Percentiles rank a stretch among this genome's conserved stretches.
phyloP scores from a whole-genome alignment of 2,888 invertebrate species.

The Pterostichus niger region DNA sequence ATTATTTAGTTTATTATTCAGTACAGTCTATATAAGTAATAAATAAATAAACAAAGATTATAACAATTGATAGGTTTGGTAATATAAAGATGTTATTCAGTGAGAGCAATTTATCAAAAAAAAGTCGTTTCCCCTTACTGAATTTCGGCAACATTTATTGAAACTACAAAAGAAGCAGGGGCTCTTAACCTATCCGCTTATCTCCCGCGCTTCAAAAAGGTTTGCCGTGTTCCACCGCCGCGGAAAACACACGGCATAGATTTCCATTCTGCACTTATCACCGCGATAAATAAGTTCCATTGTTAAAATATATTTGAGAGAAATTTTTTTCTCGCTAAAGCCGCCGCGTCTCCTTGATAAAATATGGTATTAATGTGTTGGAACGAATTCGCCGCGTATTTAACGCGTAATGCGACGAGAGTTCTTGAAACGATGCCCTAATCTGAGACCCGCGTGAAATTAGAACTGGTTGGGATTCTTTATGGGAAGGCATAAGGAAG shows the following conservation, averaged over 20 bases:
- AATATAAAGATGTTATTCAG: constrained; percentile 22
- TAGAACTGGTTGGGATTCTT: background rate
- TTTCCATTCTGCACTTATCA: constrained; percentile 62
- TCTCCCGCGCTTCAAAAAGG: constrained; percentile 49
- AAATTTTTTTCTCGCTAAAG: constrained; percentile 20
- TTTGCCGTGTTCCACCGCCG: constrained; percentile 50
- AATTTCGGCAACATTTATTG: constrained; percentile 48
- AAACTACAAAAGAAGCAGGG: constrained; percentile 55
- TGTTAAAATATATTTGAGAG: constrained; percentile 59
- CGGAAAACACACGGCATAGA: constrained; percentile 58
- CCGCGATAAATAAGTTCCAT: constrained; percentile 65
- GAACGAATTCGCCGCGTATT: constrained; percentile 51
- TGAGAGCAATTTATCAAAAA: constrained; percentile 26
- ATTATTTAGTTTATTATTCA: too few species aligned
- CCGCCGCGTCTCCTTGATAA: constrained; percentile 32
- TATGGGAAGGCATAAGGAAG: background rate
- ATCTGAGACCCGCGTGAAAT: constrained; percentile 2
- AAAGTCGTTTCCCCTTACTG: background rate
- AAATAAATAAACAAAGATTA: background rate
- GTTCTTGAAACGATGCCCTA: constrained; percentile 18
- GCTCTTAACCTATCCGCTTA: constrained; percentile 53
- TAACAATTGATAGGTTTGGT: background rate
- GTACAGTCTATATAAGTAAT: too few species aligned
- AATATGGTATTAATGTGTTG: constrained; percentile 65
- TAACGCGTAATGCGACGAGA: constrained; percentile 7